phyloP scores from a whole-genome alignment of 2,888 invertebrate species.

The Ennomos fuscantarius region DNA sequence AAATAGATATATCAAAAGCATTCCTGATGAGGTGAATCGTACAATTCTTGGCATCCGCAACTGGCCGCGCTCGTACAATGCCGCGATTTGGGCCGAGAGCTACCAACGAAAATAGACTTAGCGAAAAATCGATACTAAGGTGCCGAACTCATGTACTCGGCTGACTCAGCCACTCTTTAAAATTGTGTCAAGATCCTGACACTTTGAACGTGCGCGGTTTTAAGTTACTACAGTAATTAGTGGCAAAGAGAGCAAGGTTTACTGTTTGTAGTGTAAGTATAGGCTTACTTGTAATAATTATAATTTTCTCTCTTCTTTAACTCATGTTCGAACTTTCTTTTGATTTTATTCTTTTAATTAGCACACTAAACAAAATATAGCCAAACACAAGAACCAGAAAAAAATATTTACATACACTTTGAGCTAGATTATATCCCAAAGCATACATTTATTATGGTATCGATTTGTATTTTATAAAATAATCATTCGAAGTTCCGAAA shows the following conservation, averaged over 20 bases:
- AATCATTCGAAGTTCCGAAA: no score
- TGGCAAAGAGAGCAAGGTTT: not conserved
- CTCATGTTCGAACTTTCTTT: no score
- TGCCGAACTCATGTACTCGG: constrained; percentile 48
- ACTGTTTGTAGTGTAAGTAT: no score
- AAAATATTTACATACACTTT: no score
- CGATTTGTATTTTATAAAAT: no score
- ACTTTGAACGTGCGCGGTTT: constrained; percentile 42
- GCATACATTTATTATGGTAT: no score
- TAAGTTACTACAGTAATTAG: constrained; percentile 38
- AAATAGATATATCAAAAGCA: not conserved
- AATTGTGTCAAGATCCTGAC: constrained; percentile 69
- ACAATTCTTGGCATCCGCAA: constrained; percentile 22
- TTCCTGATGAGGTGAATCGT: constrained; percentile 14
- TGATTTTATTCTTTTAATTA: no score
- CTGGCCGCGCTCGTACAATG: constrained; percentile 47
- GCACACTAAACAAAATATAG: no score
- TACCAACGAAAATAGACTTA: constrained; percentile 68
- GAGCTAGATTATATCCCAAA: no score
- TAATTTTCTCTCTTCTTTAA: no score
- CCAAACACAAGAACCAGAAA: no score
- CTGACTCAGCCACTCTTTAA: constrained; percentile 58
- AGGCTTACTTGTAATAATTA: no score
- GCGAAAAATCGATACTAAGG: constrained; percentile 68
- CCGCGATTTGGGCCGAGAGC: constrained; percentile 60